These are phyloP conservation scores for Acleris emargana DNA, from an alignment of 2,888 invertebrate species.

Conservation along the genomic window DNA sequence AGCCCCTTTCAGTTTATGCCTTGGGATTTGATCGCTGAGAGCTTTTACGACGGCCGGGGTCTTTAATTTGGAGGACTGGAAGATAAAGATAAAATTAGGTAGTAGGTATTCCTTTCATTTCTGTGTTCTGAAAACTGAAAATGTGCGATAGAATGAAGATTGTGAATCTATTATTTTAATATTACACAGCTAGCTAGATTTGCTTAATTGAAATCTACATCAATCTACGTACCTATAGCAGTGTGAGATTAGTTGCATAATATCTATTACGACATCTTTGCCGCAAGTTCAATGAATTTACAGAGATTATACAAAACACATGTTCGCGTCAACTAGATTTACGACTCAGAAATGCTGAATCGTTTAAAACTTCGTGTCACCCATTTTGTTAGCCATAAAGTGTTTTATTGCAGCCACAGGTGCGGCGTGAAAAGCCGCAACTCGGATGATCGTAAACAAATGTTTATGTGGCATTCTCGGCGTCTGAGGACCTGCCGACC, in stretches of 20 bases:
- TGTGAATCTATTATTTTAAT: background rate
- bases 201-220: background rate
- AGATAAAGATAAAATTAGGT: slow-evolving; percentile 14
- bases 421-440: slow-evolving; percentile 65
- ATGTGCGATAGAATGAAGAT: slow-evolving; percentile 7
- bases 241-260: background rate
- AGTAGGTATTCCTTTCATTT: background rate
- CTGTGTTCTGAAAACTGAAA: background rate
- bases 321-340: slow-evolving; percentile 43
- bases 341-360: slow-evolving; percentile 48
- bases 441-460: slow-evolving; percentile 61
- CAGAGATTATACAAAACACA: background rate
- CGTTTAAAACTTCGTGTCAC: slow-evolving; percentile 56
- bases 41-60: slow-evolving; percentile 16
- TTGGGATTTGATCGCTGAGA: slow-evolving; percentile 6
- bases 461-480: slow-evolving; percentile 53
- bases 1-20: slow-evolving; percentile 4
- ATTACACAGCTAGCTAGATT: background rate
- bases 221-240: background rate
- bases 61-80: slow-evolving; percentile 18
- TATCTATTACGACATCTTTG: background rate
- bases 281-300: background rate
- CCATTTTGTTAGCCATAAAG: slow-evolving; percentile 68
- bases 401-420: slow-evolving; percentile 72
- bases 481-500: slow-evolving; percentile 37